A percentile compares a stretch with the other conserved stretches of the same genome.
Conservation (phyloP, 2,888 invertebrate species). For the Xestia sexstrigata region DNA sequence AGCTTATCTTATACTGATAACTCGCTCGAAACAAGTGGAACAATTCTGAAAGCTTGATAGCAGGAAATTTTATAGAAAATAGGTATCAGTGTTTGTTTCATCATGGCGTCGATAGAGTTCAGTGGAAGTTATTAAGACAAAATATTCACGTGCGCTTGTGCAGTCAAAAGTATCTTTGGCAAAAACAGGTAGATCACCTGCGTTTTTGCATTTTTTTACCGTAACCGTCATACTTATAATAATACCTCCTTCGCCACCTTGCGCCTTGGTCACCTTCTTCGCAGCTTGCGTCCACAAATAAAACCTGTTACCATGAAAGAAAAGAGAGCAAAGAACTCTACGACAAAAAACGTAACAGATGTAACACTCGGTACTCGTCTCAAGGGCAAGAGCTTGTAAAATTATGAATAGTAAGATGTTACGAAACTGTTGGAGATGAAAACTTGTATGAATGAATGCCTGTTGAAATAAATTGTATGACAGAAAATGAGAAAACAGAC, state of each 20-base stretch:
- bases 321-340: slow-evolving; percentile 48
- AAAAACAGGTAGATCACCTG: background rate
- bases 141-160: background rate
- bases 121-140: background rate
- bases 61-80: background rate
- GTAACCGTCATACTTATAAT: background rate
- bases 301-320: slow-evolving; percentile 40
- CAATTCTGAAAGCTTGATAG: background rate
- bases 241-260: too few relatives aligned
- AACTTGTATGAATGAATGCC: background rate
- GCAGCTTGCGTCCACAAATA: slow-evolving; percentile 33
- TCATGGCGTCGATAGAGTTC: background rate
- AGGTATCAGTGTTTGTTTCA: background rate
- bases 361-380: slow-evolving; percentile 1
- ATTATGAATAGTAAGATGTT: slow-evolving; percentile 22
- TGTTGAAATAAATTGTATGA: background rate
- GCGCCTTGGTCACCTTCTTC: background rate
- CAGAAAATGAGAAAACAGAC: background rate
- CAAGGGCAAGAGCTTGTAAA: slow-evolving; percentile 34
- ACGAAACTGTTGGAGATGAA: slow-evolving; percentile 13
- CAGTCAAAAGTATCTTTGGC: background rate
- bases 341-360: slow-evolving; percentile 35
- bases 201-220: background rate
- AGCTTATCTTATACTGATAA: slow-evolving; percentile 32
- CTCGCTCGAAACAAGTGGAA: slow-evolving; percentile 16